phyloP scores from a whole-genome alignment of 2,888 invertebrate species.

The Apodemia hepburni region DNA sequence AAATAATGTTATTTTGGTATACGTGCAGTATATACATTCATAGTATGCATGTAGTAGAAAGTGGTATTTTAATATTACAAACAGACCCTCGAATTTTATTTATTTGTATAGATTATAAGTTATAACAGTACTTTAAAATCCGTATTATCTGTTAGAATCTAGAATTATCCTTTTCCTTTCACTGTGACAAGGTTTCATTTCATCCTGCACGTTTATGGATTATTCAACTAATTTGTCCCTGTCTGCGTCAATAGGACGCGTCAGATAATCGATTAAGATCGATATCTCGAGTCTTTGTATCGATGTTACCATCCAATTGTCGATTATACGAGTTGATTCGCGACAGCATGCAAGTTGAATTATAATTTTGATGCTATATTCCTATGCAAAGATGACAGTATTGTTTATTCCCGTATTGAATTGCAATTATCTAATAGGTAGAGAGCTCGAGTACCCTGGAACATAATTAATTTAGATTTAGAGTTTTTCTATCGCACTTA shows the following conservation, averaged over 20 bases:
- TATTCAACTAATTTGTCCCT: slow-evolving; percentile 63
- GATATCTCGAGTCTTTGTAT: slow-evolving; percentile 61
- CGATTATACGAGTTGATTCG: slow-evolving; percentile 45
- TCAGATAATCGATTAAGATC: slow-evolving; percentile 61
- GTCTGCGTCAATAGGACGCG: slow-evolving; percentile 59
- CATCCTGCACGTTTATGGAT: not conserved
- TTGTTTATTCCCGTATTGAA: slow-evolving; percentile 56
- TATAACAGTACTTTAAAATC: no score
- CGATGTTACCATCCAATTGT: slow-evolving; percentile 44
- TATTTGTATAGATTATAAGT: no score
- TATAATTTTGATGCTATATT: slow-evolving; percentile 46
- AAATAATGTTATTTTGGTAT: no score
- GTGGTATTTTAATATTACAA: no score
- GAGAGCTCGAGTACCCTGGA: not conserved
- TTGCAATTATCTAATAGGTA: slow-evolving; percentile 43
- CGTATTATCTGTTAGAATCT: no score
- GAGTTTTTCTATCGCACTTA: no score
- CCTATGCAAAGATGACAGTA: slow-evolving; percentile 53
- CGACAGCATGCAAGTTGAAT: slow-evolving; percentile 45
- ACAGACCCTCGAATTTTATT: no score
- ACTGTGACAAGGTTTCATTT: not conserved
- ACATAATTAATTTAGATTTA: not conserved
- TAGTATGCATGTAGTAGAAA: no score
- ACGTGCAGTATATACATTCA: no score
- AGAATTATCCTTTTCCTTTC: not conserved